phyloP scores from a whole-genome alignment of 2,113 vertebrate species.

The Rhinolophus ferrumequinum region DNA sequence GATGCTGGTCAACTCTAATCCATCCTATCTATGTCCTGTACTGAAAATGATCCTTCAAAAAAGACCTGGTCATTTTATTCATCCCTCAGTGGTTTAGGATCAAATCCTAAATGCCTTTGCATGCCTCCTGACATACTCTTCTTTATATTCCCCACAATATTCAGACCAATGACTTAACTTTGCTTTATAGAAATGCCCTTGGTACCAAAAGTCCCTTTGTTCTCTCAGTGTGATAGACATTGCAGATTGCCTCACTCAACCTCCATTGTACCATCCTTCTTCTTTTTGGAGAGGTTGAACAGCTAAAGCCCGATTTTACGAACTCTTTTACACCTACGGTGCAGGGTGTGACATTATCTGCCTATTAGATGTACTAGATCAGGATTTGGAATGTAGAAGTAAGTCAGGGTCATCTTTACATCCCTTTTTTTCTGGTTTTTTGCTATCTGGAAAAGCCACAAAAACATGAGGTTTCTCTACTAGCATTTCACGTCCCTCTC shows the following conservation, averaged over 20 bases:
- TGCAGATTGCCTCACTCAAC: not conserved
- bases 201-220: not conserved
- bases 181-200: not conserved
- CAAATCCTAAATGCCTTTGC: not conserved
- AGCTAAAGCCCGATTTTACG: not conserved
- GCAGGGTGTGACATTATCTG: not conserved
- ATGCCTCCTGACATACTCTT: not conserved
- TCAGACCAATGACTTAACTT: not conserved
- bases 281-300: not conserved
- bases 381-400: not conserved
- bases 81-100: not conserved
- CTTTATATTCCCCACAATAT: not conserved
- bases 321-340: not conserved
- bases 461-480: not conserved
- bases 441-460: not conserved
- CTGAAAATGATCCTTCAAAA: not conserved
- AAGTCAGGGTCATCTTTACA: not conserved
- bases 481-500: not conserved
- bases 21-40: not conserved
- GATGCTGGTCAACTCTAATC: not conserved
- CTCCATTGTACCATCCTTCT: not conserved
- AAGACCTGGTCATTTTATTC: not conserved
- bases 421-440: not conserved
- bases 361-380: not conserved
- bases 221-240: rapidly evolving